Evolutionary conservation across 2,113 vertebrate genomes (phyloP).

Genomic region (Elgaria multicarinata): DNA sequence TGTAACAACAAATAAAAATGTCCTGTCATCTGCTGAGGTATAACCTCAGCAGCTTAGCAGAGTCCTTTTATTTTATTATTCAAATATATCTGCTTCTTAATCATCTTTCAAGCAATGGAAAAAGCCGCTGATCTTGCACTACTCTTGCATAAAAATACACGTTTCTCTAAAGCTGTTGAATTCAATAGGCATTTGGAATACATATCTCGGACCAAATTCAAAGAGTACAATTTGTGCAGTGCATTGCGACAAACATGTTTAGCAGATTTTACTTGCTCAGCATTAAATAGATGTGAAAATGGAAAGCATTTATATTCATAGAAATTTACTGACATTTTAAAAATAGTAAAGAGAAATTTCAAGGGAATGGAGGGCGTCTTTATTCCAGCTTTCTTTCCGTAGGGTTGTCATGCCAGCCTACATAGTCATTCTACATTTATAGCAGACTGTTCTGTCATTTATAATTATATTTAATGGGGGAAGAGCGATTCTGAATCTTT

Average conservation of each 20-base stretch:
- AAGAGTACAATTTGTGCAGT: not conserved
- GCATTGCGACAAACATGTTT: constrained; percentile 16
- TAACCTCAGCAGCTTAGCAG: constrained; percentile 9
- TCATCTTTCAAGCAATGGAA: not conserved
- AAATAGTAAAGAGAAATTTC: not conserved
- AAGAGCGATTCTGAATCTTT: not conserved
- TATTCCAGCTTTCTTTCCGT: not conserved
- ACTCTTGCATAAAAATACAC: constrained; percentile 8
- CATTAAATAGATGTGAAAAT: not conserved
- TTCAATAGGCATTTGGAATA: constrained; percentile 24
- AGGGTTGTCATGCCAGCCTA: not conserved
- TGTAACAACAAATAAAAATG: not conserved
- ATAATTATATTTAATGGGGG: not conserved
- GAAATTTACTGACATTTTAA: constrained; percentile 17
- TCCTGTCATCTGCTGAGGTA: constrained; percentile 11
- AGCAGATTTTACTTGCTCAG: constrained; percentile 14
- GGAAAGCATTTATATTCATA: constrained; percentile 16
- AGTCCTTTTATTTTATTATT: constrained; percentile 34
- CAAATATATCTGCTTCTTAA: constrained; percentile 29
- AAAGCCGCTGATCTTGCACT: constrained; percentile 14
- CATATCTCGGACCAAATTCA: not conserved
- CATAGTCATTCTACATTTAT: not conserved
- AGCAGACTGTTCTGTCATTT: not conserved
- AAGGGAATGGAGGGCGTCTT: not conserved
- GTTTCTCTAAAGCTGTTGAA: constrained; percentile 24